Conservation (phyloP, 2,113 vertebrate genomes). For the Zingel zingel region DNA sequence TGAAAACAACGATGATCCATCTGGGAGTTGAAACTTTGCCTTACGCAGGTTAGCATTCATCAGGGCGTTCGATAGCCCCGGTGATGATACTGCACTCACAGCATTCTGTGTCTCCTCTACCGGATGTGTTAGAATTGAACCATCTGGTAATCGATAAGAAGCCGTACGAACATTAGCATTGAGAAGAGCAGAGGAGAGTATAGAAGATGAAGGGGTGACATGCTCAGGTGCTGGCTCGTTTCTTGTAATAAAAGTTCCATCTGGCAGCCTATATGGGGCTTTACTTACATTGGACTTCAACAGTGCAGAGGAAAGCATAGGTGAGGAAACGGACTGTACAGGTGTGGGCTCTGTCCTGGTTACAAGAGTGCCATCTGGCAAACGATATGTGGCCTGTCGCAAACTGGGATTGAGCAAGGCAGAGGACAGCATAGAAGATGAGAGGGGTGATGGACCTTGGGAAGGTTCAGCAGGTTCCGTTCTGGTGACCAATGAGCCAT, state of each 20-base stretch:
- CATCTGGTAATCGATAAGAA: constrained; percentile 72
- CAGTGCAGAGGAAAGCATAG: constrained; percentile 72
- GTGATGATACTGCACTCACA: constrained; percentile 49
- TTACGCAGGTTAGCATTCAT: constrained; percentile 72
- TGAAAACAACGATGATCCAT: constrained; percentile 68
- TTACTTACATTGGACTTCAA: constrained; percentile 60
- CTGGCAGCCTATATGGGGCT: constrained; percentile 65
- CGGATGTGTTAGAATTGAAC: constrained; percentile 62
- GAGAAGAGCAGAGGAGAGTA: constrained; percentile 75
- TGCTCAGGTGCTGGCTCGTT: constrained; percentile 50
- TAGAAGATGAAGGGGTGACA: constrained; percentile 44
- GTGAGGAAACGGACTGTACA: constrained; percentile 42
- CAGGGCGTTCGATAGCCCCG: constrained; percentile 62
- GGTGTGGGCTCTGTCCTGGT: constrained; percentile 62
- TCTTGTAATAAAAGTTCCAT: constrained; percentile 62
- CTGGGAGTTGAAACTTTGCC: constrained; percentile 72
- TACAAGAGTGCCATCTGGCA: constrained; percentile 73
- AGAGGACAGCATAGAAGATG: constrained; percentile 72
- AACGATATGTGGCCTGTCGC: constrained; percentile 68
- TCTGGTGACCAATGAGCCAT: constrained; percentile 78
- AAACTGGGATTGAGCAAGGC: constrained; percentile 70
- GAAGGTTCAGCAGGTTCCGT: constrained; percentile 64
- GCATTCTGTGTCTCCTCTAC: constrained; percentile 40
- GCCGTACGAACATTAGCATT: constrained; percentile 69
- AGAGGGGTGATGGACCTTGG: constrained; percentile 31